phyloP scores from a whole-genome alignment of 2,888 invertebrate genomes.

The Brachyptera risi region DNA sequence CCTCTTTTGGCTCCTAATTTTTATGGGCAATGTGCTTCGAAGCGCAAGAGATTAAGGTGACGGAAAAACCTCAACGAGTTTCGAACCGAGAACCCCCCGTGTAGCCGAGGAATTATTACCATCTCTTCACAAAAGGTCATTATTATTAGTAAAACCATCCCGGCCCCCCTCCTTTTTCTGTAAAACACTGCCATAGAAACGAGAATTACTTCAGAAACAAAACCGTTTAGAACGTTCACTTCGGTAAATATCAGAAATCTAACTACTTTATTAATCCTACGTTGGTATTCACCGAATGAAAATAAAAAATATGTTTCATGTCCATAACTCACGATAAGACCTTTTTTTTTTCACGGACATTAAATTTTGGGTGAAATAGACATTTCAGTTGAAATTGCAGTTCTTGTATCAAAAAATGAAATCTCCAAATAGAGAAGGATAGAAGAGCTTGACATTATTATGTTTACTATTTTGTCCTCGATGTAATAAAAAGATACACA shows the following conservation, averaged over 20 bases:
- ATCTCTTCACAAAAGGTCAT: not conserved
- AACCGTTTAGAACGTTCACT: not conserved
- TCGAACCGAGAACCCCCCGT: not conserved
- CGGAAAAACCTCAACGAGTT: conserved; percentile 29
- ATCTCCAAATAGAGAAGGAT: too few relatives aligned
- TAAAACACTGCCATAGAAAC: too few relatives aligned
- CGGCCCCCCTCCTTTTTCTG: not conserved
- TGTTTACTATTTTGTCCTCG: too few relatives aligned
- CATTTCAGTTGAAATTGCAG: too few relatives aligned
- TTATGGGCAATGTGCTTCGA: not conserved
- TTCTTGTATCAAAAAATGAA: too few relatives aligned
- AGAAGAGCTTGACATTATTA: too few relatives aligned
- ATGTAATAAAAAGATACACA: too few relatives aligned
- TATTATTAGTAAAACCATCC: not conserved
- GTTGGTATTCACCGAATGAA: not conserved
- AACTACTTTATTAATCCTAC: not conserved
- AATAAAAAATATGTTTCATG: not conserved
- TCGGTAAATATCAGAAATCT: not conserved
- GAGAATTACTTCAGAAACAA: not conserved
- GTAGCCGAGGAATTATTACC: not conserved
- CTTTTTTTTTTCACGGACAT: too few relatives aligned
- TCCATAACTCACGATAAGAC: not conserved
- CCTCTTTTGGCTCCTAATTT: conserved; percentile 12
- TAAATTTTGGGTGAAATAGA: too few relatives aligned
- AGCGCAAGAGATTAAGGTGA: conserved; percentile 32